Evolutionary conservation across 2,797 vertebrate species (phyloP).

Genomic region (Sciaenops ocellatus): DNA sequence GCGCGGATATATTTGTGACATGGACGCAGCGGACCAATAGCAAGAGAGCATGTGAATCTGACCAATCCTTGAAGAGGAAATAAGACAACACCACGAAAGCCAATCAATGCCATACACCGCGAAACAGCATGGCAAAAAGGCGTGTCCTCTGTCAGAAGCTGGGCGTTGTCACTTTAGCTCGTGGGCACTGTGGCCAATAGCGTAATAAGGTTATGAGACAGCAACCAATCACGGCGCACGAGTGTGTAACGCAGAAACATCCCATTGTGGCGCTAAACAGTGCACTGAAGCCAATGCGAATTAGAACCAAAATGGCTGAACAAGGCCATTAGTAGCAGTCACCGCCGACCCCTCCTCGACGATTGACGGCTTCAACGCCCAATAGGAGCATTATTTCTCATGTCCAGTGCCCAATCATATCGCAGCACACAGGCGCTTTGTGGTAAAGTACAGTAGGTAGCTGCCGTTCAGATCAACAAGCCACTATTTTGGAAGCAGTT

Average conservation of each 20-base stretch:
- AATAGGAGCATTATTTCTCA: constrained; percentile 51
- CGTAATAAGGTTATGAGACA: background rate
- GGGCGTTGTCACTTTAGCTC: constrained; percentile 57
- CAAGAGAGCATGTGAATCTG: constrained; percentile 62
- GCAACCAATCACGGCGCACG: constrained; percentile 62
- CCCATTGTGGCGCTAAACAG: constrained; percentile 67
- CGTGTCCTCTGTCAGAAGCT: constrained; percentile 52
- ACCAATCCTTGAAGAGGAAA: constrained; percentile 62
- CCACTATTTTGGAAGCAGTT: constrained; percentile 79
- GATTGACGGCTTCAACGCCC: constrained; percentile 52
- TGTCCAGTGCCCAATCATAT: constrained; percentile 67
- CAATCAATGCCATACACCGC: constrained; percentile 76
- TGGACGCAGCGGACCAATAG: constrained; percentile 49
- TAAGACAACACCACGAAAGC: constrained; percentile 64
- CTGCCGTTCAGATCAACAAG: constrained; percentile 78
- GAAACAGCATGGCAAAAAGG: constrained; percentile 79
- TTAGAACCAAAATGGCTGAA: constrained; percentile 79
- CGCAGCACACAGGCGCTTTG: constrained; percentile 54
- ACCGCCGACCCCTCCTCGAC: accelerated
- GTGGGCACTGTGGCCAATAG: constrained; percentile 70
- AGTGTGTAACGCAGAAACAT: background rate
- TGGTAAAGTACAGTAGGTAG: constrained; percentile 70
- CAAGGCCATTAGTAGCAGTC: constrained; percentile 34
- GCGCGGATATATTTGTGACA: constrained; percentile 11
- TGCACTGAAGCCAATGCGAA: accelerated